Evolutionary conservation across 1,140 invertebrate genomes (phyloP), one percentile per base, ranked within the genome.

Genomic region (Acromyrmex heyeri): DNA sequence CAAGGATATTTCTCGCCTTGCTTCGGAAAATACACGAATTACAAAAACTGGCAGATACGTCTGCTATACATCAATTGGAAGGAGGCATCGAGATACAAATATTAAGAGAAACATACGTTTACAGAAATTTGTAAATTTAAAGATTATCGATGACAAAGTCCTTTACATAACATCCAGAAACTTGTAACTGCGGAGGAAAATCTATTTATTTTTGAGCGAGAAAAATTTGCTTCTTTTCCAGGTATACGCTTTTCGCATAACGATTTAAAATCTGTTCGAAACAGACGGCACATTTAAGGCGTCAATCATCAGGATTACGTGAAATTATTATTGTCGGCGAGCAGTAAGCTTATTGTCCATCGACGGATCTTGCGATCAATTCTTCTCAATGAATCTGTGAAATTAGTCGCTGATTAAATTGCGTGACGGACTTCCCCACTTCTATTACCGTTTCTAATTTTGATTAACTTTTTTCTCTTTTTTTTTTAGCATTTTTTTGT

Each of bases 231-330:
- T 16, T 16, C 34, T 34, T 50, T 21, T 67, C 48, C 4, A 38
- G 21, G 59, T 57, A 18, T 70, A 70, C 16, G n/a, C 30, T 55
- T 79, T 38, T 30, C 10, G 64, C 12, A 44, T 70, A 70, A 81
- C 21, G 24, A 10, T 72, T 82, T 72, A 82, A 82, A 69, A 82
- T 82, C 79, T 83, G 67, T 73, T 62, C 24, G 38, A 62, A 12
- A 83, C 55, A 83, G 55, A 73, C 38, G 79, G 79, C 79, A 83
- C 79, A 83, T 50, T 83, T 73, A 83, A 83, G 79, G 79, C 79
- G 69, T 83, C 59, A 73, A 44, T 44, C 55, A 73, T 82, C 75
- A 75, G 69, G 27, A 73, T 83, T 83, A 83, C 38, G 79, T 83
- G 59, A 83, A 57, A 82, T 12, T 69, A 67, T 73, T 83, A 83